Conservation (phyloP, 2,888 invertebrate species). For the Anoplius nigerrimus region DNA sequence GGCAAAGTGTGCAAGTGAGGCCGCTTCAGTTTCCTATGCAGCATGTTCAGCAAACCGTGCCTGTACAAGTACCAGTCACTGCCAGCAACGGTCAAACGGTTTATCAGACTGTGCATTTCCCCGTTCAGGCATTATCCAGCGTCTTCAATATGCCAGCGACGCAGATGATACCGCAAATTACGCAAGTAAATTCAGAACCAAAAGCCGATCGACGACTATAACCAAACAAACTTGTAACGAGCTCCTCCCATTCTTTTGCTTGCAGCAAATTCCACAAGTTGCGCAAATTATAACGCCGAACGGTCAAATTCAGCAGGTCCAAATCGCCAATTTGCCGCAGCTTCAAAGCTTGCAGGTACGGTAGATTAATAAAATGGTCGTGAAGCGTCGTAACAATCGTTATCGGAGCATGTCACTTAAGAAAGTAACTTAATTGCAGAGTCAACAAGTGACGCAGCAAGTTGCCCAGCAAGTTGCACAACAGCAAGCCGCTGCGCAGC, state of each 20-base stretch:
- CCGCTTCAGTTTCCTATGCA: conserved; percentile 84
- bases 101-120: conserved; percentile 96
- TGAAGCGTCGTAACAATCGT: neutral
- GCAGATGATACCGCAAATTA: conserved; percentile 89
- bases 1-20: conserved; percentile 84
- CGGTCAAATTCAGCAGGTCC: conserved; percentile 93
- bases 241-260: conserved; percentile 26
- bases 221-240: neutral
- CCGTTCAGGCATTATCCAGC: conserved; percentile 85
- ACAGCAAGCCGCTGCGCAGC: conserved; percentile 58
- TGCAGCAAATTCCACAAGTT: conserved; percentile 82
- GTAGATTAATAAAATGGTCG: neutral
- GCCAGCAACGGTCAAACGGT: conserved; percentile 92
- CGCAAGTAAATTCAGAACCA: conserved; percentile 77
- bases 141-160: conserved; percentile 81
- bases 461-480: conserved; percentile 61
- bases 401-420: neutral
- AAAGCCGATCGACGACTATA: neutral
- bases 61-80: conserved; percentile 93
- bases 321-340: conserved; percentile 82
- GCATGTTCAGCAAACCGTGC: conserved; percentile 84
- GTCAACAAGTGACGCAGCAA: conserved; percentile 68
- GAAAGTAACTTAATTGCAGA: conserved; percentile 47
- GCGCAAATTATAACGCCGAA: conserved; percentile 92
- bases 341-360: conserved; percentile 72